phyloP scores from a whole-genome alignment of 1,140 invertebrate species.

The Aphelinus certus region DNA sequence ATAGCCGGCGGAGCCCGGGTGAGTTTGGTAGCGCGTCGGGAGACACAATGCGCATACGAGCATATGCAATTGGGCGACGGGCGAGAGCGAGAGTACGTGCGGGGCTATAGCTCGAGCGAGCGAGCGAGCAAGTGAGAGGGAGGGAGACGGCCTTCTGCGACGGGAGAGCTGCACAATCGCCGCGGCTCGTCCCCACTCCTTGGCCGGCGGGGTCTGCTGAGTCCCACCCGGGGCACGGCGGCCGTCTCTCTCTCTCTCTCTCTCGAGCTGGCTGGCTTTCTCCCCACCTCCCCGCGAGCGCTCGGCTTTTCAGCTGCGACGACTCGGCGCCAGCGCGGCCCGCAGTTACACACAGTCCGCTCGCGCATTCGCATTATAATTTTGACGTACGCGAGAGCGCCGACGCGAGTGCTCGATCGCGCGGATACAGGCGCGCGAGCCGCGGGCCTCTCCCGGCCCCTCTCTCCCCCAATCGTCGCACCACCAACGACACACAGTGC shows the following conservation, averaged over 20 bases:
- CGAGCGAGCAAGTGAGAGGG: too few species aligned
- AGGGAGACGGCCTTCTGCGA: too few species aligned
- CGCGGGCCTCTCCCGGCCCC: background rate
- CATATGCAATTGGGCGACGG: too few species aligned
- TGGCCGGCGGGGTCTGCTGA: background rate
- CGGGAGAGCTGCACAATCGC: conserved; percentile 2
- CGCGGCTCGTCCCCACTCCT: conserved; percentile 24
- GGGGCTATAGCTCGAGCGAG: too few species aligned
- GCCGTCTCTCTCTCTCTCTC: conserved; percentile 43
- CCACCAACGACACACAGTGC: too few species aligned
- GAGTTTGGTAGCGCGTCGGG: too few species aligned
- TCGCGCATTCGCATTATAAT: conserved; percentile 62
- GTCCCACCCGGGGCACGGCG: conserved; percentile 31
- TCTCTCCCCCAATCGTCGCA: background rate
- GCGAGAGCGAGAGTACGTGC: too few species aligned
- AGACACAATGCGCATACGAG: too few species aligned
- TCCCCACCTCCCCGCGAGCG: conserved; percentile 47
- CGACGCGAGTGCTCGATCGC: too few species aligned
- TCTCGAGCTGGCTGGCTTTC: conserved; percentile 40
- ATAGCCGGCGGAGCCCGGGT: too few species aligned
- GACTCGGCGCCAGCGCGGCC: conserved; percentile 52
- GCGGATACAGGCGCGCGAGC: too few species aligned
- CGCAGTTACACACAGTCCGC: conserved; percentile 64
- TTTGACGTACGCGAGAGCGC: conserved; percentile 41
- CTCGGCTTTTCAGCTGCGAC: conserved; percentile 49